phyloP scores from a whole-genome alignment of 2,888 invertebrate species.

The Alviniconcha strummeri region DNA sequence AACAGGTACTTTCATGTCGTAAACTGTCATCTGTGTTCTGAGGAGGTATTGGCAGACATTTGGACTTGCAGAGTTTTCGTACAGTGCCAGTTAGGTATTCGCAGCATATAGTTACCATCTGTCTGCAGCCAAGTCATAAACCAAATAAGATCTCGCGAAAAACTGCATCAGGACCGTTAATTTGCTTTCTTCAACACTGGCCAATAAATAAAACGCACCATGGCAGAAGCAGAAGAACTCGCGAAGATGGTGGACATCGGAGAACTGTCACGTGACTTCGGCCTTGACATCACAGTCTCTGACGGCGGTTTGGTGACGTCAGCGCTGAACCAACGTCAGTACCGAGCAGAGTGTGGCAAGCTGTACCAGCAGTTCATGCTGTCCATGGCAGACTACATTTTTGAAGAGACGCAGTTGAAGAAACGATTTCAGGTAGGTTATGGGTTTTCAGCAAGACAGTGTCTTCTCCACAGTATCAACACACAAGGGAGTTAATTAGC shows the following conservation, averaged over 20 bases:
- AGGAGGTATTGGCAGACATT: too few relatives aligned
- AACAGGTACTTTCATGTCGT: too few relatives aligned
- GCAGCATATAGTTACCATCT: background rate
- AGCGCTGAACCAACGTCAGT: slow-evolving; percentile 51
- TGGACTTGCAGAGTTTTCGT: background rate
- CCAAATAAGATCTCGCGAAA: background rate
- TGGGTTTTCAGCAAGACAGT: too few relatives aligned
- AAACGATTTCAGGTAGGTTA: slow-evolving; percentile 24
- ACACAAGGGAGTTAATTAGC: too few relatives aligned
- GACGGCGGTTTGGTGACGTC: slow-evolving; percentile 55
- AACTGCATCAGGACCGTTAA: too few relatives aligned
- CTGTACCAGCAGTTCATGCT: slow-evolving; percentile 57
- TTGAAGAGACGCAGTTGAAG: slow-evolving; percentile 44
- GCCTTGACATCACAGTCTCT: slow-evolving; percentile 60
- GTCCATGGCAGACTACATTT: slow-evolving; percentile 53
- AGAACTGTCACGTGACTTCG: slow-evolving; percentile 55
- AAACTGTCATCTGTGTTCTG: too few relatives aligned
- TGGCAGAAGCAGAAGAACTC: slow-evolving; percentile 11
- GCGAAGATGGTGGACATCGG: slow-evolving; percentile 35
- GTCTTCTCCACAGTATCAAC: too few relatives aligned
- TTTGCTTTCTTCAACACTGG: too few relatives aligned
- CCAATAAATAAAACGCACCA: background rate
- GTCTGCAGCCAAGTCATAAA: background rate
- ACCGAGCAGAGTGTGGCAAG: slow-evolving; percentile 49
- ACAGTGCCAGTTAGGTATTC: background rate